phyloP scores from a whole-genome alignment of 2,113 vertebrate species.

The Onychorhynchus coronatus region DNA sequence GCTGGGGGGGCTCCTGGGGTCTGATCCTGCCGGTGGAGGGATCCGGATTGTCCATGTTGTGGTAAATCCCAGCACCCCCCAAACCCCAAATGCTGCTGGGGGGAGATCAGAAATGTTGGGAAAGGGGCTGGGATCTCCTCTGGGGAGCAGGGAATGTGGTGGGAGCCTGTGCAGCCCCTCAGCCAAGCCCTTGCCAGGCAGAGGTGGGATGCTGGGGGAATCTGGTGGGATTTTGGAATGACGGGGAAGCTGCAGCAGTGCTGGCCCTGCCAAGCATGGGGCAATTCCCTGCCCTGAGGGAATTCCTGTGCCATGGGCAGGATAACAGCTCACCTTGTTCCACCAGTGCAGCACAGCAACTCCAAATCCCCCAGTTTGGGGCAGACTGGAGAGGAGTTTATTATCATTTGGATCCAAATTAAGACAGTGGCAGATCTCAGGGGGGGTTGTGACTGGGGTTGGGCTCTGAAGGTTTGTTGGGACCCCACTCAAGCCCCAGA shows the following conservation, averaged over 20 bases:
- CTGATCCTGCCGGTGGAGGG: background rate
- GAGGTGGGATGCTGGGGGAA: background rate
- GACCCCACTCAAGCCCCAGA: background rate
- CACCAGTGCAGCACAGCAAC: background rate
- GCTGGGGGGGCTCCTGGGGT: background rate
- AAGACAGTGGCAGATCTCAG: background rate
- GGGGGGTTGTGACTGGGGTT: background rate
- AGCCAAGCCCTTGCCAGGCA: rapidly evolving
- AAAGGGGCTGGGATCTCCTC: background rate
- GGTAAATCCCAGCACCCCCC: background rate
- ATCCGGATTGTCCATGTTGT: rapidly evolving
- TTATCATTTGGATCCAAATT: background rate
- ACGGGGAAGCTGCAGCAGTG: background rate
- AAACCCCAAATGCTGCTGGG: background rate
- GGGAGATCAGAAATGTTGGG: background rate
- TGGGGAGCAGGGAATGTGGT: background rate
- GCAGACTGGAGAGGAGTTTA: background rate
- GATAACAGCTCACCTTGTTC: background rate
- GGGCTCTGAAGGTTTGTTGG: background rate
- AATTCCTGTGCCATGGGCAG: background rate
- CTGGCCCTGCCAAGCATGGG: background rate
- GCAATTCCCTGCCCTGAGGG: background rate
- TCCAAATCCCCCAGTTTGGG: background rate
- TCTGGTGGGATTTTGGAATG: background rate
- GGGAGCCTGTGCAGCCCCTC: rapidly evolving